Evolutionary conservation across 2,797 vertebrate genomes (phyloP).

Genomic region (Girardinus metallicus): DNA sequence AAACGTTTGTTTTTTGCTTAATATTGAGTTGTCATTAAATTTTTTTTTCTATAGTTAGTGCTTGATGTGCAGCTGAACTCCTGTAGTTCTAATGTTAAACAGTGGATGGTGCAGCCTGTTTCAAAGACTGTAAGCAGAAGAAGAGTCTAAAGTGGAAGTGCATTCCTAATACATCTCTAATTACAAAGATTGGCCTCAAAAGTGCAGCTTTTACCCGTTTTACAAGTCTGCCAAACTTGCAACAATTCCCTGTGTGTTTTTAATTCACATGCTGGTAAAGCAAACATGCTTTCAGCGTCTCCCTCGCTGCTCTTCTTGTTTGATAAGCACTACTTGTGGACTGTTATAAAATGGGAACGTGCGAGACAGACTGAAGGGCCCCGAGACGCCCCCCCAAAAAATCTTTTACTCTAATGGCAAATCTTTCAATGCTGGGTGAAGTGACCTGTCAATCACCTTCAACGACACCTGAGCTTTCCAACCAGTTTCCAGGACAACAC

Average conservation of each 20-base stretch:
- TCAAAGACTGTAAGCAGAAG: too few relatives aligned
- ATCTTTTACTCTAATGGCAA: background rate
- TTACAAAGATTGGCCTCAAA: background rate
- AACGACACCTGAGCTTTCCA: background rate
- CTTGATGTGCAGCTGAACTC: background rate
- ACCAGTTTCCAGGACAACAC: background rate
- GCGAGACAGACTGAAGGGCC: background rate
- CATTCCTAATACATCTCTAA: background rate
- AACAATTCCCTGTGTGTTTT: background rate
- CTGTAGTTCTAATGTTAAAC: background rate
- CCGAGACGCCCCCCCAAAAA: background rate
- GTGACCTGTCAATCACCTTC: background rate
- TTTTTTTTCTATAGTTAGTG: background rate
- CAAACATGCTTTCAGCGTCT: background rate
- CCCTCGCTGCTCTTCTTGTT: background rate
- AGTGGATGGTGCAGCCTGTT: background rate
- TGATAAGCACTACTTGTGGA: background rate
- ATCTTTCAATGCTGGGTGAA: background rate
- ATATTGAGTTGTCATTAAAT: background rate
- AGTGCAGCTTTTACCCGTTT: background rate
- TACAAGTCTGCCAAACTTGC: background rate
- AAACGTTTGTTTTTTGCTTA: too few relatives aligned
- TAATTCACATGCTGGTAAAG: background rate
- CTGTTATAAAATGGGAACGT: background rate
- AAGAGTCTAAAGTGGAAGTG: too few relatives aligned